Evolutionary conservation across 1,140 invertebrate genomes (phyloP).

Genomic region (Bombus sibiricus): DNA sequence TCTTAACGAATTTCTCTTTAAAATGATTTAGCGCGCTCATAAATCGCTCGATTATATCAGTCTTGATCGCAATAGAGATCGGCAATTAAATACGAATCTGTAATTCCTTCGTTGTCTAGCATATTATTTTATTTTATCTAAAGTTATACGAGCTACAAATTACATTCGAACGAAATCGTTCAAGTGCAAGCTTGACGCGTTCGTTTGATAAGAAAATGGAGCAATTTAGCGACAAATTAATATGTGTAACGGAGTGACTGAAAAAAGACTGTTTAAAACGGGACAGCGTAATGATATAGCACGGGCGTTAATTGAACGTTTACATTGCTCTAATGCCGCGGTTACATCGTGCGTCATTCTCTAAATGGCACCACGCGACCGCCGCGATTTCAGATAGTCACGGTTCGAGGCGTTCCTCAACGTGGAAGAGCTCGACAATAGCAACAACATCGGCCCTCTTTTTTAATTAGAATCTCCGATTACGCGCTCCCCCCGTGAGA

Average conservation of each 20-base stretch:
- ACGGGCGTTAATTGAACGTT: slow-evolving; percentile 48
- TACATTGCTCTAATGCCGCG: slow-evolving; percentile 47
- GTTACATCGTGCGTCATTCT: slow-evolving; percentile 48
- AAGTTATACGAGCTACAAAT: neutral
- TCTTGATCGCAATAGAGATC: neutral
- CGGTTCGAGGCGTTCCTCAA: slow-evolving; percentile 20
- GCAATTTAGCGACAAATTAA: neutral
- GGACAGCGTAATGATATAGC: slow-evolving; percentile 33
- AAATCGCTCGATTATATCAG: neutral
- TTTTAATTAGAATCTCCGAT: slow-evolving; percentile 25
- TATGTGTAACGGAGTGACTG: neutral
- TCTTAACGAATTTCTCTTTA: no score
- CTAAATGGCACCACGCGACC: slow-evolving; percentile 45
- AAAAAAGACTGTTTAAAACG: neutral
- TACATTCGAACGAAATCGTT: neutral
- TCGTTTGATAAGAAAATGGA: no score
- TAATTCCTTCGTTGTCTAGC: no score
- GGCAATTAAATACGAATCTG: neutral
- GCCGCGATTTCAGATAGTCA: slow-evolving; percentile 48
- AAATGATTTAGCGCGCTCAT: no score
- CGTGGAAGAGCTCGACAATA: slow-evolving; percentile 23
- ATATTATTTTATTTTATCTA: neutral
- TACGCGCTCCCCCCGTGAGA: neutral
- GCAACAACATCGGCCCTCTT: slow-evolving; percentile 16
- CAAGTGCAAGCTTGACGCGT: neutral